These are phyloP conservation scores for Takifugu bimaculatus DNA, from an alignment of 2,113 vertebrate species.

Conservation along the genomic window DNA sequence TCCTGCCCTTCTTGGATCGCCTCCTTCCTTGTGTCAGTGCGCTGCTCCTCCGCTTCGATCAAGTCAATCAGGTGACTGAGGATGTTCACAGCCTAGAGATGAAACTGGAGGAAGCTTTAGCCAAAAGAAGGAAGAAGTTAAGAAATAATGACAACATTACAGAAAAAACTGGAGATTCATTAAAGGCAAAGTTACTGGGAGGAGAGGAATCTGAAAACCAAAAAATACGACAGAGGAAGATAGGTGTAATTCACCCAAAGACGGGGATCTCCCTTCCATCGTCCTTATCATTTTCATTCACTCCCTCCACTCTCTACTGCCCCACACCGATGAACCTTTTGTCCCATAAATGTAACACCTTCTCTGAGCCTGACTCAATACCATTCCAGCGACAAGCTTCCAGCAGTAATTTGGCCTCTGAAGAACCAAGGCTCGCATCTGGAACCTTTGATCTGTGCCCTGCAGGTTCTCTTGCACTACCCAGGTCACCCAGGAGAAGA, in stretches of 20 bases:
- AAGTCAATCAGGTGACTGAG: conserved; percentile 66
- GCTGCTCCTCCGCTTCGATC: conserved; percentile 71
- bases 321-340: conserved; percentile 6
- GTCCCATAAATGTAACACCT: conserved; percentile 46
- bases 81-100: conserved; percentile 69
- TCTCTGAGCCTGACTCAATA: conserved; percentile 63
- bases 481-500: conserved; percentile 44
- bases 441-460: conserved; percentile 6
- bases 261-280: conserved; percentile 24
- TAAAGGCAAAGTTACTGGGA: conserved; percentile 8
- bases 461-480: conserved; percentile 7
- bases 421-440: not conserved
- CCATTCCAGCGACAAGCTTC: conserved; percentile 11
- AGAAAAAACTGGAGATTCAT: not conserved
- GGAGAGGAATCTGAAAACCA: not conserved
- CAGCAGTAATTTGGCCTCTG: not conserved
- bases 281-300: conserved; percentile 8
- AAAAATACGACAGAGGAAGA: conserved; percentile 39
- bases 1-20: conserved; percentile 62
- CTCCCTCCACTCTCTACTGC: conserved; percentile 7
- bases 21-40: conserved; percentile 60
- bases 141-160: conserved; percentile 1
- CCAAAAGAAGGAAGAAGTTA: conserved; percentile 45
- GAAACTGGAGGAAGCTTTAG: conserved; percentile 56
- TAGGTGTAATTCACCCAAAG: conserved; percentile 17